Conservation (phyloP, 2,113 vertebrate genomes). For the Notechis scutatus region DNA sequence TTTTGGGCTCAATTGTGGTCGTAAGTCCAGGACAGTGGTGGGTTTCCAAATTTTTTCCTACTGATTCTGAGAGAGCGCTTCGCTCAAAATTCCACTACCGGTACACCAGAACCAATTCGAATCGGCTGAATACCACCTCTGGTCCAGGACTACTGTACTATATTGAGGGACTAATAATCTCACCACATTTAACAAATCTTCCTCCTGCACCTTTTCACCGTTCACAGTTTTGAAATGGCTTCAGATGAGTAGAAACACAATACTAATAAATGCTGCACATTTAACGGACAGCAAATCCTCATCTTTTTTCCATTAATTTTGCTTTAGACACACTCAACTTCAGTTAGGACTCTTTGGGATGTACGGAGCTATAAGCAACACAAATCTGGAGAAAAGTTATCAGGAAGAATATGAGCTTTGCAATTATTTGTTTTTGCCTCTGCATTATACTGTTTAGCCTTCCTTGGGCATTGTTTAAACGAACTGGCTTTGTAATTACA, state of each 20-base stretch:
- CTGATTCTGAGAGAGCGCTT: no score
- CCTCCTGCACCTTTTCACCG: not conserved
- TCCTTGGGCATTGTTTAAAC: not conserved
- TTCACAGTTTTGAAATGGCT: not conserved
- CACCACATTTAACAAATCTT: not conserved
- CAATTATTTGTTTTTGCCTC: not conserved
- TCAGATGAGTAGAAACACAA: not conserved
- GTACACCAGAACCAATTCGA: no score
- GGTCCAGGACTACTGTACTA: not conserved
- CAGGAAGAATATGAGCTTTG: not conserved
- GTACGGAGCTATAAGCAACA: not conserved
- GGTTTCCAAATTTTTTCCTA: no score
- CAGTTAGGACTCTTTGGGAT: not conserved
- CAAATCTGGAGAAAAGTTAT: not conserved
- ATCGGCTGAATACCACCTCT: no score
- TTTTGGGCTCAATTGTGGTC: no score
- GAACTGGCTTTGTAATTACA: not conserved
- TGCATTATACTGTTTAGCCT: not conserved
- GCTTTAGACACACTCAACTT: not conserved
- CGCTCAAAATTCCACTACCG: no score
- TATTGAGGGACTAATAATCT: not conserved
- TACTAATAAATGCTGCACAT: not conserved
- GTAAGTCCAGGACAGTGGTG: no score
- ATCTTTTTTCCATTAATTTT: not conserved
- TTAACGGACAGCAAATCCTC: not conserved